A percentile compares a stretch with the other conserved stretches of the same genome.
These are phyloP conservation scores for Lepus europaeus DNA, from an alignment of 2,113 vertebrate genomes.

Conservation along the genomic window DNA sequence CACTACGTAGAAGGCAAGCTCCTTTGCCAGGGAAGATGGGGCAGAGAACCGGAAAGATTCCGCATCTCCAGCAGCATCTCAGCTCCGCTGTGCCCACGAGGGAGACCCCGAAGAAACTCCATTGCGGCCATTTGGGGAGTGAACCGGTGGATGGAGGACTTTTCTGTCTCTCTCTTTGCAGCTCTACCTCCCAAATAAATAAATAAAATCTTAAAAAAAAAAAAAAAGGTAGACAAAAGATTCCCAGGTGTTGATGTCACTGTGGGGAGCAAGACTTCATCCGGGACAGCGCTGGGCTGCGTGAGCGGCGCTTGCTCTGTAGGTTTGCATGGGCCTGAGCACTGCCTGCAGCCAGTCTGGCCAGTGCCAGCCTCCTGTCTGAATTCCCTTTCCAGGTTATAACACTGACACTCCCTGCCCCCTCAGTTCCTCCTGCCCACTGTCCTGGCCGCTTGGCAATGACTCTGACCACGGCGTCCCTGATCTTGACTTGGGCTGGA, in stretches of 20 bases:
- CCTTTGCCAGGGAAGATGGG: background rate
- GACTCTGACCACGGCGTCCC: background rate
- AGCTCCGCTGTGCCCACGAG: background rate
- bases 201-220: too few relatives aligned
- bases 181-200: too few relatives aligned
- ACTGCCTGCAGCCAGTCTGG: background rate
- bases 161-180: too few relatives aligned
- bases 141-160: too few relatives aligned
- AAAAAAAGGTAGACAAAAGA: background rate
- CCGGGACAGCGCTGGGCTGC: fast-evolving
- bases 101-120: too few relatives aligned
- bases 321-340: too few relatives aligned
- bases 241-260: background rate
- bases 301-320: fast-evolving
- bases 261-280: background rate
- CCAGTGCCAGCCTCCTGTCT: background rate
- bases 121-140: too few relatives aligned
- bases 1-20: fast-evolving
- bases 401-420: background rate
- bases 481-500: background rate
- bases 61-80: background rate
- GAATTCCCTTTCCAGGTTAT: background rate
- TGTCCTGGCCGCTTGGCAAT: fast-evolving
- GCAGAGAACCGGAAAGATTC: background rate
- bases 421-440: background rate